Conservation (phyloP, 2,113 vertebrate genomes). For the Danio rerio region GRCz12tu NC_133184.1:40730501-40731000, state of each 20-base stretch:
- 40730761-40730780: background rate
- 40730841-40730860: slow-evolving; percentile 40
- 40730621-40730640: background rate
- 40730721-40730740: background rate
- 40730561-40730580: background rate
- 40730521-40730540: background rate
- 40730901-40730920: slow-evolving; percentile 1
- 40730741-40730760: background rate
- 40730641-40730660: slow-evolving; percentile 11
- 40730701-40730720: background rate
- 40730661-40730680: slow-evolving; percentile 20
- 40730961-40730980: slow-evolving; percentile 9
- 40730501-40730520: background rate
- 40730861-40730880: slow-evolving; percentile 39
- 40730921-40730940: slow-evolving; percentile 13
- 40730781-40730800: background rate
- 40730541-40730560: background rate
- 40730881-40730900: slow-evolving; percentile 40
- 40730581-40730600: background rate
- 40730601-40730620: background rate
- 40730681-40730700: background rate
- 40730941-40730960: slow-evolving; percentile 34
- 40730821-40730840: slow-evolving; percentile 40
- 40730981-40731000: slow-evolving; percentile 13
- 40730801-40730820: slow-evolving; percentile 56